phyloP scores from a whole-genome alignment of 2,888 invertebrate genomes.

The Macropis europaea region DNA sequence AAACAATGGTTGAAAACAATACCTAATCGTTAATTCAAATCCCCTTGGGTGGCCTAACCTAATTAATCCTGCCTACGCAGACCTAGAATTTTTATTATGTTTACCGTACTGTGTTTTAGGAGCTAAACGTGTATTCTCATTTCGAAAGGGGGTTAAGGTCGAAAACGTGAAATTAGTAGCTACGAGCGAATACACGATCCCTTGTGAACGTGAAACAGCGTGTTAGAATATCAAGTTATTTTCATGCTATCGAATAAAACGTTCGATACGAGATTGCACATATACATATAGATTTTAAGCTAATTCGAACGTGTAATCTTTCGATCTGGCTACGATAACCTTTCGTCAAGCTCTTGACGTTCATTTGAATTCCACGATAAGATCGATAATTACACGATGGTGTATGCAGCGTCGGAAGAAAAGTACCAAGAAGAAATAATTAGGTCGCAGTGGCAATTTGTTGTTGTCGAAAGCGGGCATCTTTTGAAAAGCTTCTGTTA shows the following conservation, averaged over 20 bases:
- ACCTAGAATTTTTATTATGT: conserved; percentile 23
- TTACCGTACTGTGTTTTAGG: conserved; percentile 17
- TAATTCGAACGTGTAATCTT: conserved; percentile 29
- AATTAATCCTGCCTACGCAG: conserved; percentile 34
- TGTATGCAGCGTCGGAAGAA: conserved; percentile 5
- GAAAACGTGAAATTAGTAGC: conserved; percentile 40
- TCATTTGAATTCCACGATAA: conserved; percentile 40
- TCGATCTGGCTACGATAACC: conserved; percentile 28
- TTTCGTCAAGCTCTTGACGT: conserved; percentile 23
- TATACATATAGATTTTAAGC: conserved; percentile 21
- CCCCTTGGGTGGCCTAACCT: conserved; percentile 31
- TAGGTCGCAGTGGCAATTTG: background rate
- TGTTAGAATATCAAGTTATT: conserved; percentile 13
- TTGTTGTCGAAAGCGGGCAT: no score
- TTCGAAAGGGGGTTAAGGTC: conserved; percentile 60
- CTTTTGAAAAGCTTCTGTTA: no score
- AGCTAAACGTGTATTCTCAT: conserved; percentile 1
- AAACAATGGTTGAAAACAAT: no score
- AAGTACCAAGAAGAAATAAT: background rate
- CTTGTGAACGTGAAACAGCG: background rate
- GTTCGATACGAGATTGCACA: conserved; percentile 32
- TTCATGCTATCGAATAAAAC: conserved; percentile 11
- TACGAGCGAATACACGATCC: conserved; percentile 4
- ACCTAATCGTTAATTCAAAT: conserved; percentile 18
- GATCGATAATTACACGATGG: conserved; percentile 38